Percentiles rank a stretch among this genome's conserved stretches.
These are phyloP conservation scores for Sarcophaga peregrina DNA, from an alignment of 1,140 invertebrate genomes.

Conservation along the genomic window DNA sequence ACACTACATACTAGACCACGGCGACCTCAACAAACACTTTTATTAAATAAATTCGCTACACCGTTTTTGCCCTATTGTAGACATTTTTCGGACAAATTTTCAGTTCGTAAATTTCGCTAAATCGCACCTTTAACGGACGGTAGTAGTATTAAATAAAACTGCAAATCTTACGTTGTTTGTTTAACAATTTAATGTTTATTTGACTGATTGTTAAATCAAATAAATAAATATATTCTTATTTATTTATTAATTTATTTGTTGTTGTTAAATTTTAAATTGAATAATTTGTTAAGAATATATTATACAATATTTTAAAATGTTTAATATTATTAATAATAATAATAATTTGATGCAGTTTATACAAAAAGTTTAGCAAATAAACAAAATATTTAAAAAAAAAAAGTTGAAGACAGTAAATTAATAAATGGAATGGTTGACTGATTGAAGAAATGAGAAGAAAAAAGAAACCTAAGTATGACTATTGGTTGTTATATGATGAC, in stretches of 20 bases:
- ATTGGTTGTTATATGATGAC: neutral
- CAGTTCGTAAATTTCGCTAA: too few species aligned
- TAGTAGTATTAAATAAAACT: neutral
- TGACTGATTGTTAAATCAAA: slow-evolving; percentile 26
- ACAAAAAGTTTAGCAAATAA: neutral
- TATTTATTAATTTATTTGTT: slow-evolving; percentile 1
- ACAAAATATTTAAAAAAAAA: too few species aligned
- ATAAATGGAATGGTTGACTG: neutral
- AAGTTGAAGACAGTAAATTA: too few species aligned
- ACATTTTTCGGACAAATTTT: too few species aligned
- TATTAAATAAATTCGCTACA: too few species aligned
- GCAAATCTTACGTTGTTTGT: slow-evolving; percentile 2
- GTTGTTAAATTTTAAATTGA: slow-evolving; percentile 4
- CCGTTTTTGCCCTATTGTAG: too few species aligned
- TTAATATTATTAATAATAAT: slow-evolving; percentile 13
- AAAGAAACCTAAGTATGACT: neutral
- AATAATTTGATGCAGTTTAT: neutral
- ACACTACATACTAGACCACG: too few species aligned
- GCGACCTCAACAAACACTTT: too few species aligned
- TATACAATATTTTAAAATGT: neutral
- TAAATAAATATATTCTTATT: slow-evolving; percentile 2
- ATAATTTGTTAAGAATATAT: neutral
- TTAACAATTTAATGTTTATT: slow-evolving; percentile 13
- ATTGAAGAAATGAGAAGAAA: neutral
- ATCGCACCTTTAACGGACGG: too few species aligned